Conservation (phyloP, 2,888 invertebrate genomes). For the Iphiclides podalirius region DNA sequence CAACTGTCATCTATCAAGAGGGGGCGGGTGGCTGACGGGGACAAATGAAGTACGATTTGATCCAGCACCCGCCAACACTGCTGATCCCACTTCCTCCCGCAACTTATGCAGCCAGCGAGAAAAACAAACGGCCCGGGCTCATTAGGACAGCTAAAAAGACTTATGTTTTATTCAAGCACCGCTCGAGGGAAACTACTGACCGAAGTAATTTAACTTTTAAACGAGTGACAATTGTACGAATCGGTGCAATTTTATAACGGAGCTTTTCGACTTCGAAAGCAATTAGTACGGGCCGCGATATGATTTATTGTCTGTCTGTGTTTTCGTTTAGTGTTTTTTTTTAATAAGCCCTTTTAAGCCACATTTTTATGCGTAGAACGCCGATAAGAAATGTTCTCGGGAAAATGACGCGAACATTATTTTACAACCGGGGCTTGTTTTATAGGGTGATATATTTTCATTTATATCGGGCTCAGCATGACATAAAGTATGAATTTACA, state of each 20-base stretch:
- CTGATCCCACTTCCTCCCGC: slow-evolving; percentile 66
- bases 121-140: slow-evolving; percentile 65
- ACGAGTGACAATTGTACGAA: slow-evolving; percentile 68
- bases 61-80: slow-evolving; percentile 54
- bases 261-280: slow-evolving; percentile 43
- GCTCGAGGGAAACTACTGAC: slow-evolving; percentile 58
- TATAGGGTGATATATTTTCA: slow-evolving; percentile 24
- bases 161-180: slow-evolving; percentile 72
- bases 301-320: slow-evolving; percentile 38
- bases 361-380: slow-evolving; percentile 11
- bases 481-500: slow-evolving; percentile 24
- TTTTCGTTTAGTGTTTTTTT: slow-evolving; percentile 21
- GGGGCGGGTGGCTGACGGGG: slow-evolving; percentile 58
- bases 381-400: slow-evolving; percentile 19
- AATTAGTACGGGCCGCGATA: slow-evolving; percentile 44
- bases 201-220: slow-evolving; percentile 74
- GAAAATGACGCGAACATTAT: slow-evolving; percentile 24
- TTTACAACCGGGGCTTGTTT: slow-evolving; percentile 19
- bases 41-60: slow-evolving; percentile 79
- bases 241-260: slow-evolving; percentile 52
- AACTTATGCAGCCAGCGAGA: slow-evolving; percentile 70
- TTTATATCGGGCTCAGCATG: slow-evolving; percentile 22
- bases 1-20: slow-evolving; percentile 64
- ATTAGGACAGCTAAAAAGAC: slow-evolving; percentile 67
- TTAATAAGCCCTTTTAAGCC: slow-evolving; percentile 19